Base-by-base conservation (phyloP, 2,888 invertebrate species). In the Drosophila helvetica region DNA sequence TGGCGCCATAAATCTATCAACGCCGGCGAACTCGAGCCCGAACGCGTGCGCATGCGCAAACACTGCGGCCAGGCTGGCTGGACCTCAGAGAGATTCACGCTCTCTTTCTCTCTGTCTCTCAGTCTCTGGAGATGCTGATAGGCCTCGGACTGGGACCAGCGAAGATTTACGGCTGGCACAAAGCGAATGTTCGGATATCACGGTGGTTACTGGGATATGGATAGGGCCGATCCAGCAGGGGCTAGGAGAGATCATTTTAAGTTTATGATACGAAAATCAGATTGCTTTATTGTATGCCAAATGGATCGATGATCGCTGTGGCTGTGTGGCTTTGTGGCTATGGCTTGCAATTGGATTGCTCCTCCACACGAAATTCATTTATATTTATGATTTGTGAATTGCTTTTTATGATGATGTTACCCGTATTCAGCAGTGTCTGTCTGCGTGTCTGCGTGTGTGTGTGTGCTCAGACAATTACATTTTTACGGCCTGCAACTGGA, bases 1-100 rank as follows among this genome's bases (percentile, higher is more conserved):
- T 90, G 90, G 90, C 90, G 90, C 90, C 90, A 90, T 90, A 90
- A 90, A 90, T 90, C 90, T 90, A 90, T 90, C 90, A 90, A 85
- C 89, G 77, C 84, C 71, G 46, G 68, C 65, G 33, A 62, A 62
- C 62, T 58, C 62, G 48, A 54, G 33, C 48, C 15, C 71, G 75
- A 74, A 83, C 82, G 79, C 86, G 89, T 83, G 83, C 85, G 85
- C 85, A 76, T 86, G 85, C 84, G 84, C 84, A 86, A 78, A 79
- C 88, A 79, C 82, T 67, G 70, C 53, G 46, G 19, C 27, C 1
- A 15, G 22, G 2, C 8, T 8, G 15, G 27, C n/a, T 9, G 48
- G 27, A 56, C 52, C 55, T 22, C 55, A 45, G 33, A 63, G 53
- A 60, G 12, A 42, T 47, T 38, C 15, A 38, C 15, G 38, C 38